phyloP scores from a whole-genome alignment of 2,113 vertebrate species.

The Psammodynastes pulverulentus region DNA sequence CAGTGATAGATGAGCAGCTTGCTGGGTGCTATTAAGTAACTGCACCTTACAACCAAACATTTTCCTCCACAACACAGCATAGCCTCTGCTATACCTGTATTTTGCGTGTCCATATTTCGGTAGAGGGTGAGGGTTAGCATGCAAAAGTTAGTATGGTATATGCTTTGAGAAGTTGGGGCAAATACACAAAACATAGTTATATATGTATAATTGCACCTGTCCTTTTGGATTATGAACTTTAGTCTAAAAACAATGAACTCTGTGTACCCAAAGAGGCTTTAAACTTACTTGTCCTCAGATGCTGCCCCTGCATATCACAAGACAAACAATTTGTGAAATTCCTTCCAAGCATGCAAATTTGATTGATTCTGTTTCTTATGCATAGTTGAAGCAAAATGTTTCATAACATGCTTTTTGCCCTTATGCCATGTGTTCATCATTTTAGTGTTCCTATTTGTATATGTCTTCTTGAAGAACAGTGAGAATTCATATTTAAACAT shows the following conservation, averaged over 20 bases:
- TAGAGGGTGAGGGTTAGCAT: neutral
- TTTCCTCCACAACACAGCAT: neutral
- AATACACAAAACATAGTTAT: neutral
- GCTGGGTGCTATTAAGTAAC: neutral
- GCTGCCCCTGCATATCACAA: neutral
- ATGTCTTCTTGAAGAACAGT: conserved; percentile 29
- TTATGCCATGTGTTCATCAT: neutral
- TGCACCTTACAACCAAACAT: neutral
- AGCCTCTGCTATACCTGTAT: neutral
- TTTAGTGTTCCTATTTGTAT: neutral
- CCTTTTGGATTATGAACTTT: neutral
- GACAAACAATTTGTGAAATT: neutral
- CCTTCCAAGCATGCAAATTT: neutral
- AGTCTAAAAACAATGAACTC: neutral
- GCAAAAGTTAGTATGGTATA: neutral
- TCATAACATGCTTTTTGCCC: neutral
- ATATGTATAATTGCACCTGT: neutral
- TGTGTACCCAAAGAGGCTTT: neutral
- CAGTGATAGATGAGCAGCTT: neutral
- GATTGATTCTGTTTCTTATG: neutral
- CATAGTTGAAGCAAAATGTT: neutral
- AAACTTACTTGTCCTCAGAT: neutral
- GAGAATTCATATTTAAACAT: conserved; percentile 24
- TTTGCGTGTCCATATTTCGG: neutral
- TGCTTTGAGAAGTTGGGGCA: neutral